Conservation (phyloP, 2,888 invertebrate species). For the Himalopsyche anomala region DNA sequence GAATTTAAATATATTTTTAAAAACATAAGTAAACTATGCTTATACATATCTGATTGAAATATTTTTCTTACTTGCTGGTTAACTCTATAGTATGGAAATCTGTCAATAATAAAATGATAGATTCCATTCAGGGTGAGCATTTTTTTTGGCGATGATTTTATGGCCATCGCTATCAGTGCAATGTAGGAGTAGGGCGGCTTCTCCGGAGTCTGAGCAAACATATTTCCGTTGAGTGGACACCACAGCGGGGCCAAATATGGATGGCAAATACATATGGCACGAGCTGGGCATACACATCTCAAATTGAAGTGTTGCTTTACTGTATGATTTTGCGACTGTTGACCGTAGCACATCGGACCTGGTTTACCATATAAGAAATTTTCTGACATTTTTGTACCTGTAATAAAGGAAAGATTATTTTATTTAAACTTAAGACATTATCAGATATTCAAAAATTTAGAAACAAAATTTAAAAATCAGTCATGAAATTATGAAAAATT, state of each 20-base stretch:
- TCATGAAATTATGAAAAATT: no score
- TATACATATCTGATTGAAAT: neutral
- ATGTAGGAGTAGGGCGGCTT: conserved; percentile 37
- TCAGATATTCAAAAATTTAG: no score
- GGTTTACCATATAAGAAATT: neutral
- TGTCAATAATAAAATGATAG: conserved; percentile 1
- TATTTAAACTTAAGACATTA: no score
- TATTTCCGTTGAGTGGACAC: neutral
- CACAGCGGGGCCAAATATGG: neutral
- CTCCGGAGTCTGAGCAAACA: neutral
- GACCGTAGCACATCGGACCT: neutral
- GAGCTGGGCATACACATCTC: neutral
- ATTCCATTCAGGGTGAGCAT: conserved; percentile 24
- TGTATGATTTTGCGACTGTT: neutral
- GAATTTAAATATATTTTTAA: no score
- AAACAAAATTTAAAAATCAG: no score
- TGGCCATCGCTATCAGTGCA: conserved; percentile 36
- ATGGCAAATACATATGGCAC: neutral
- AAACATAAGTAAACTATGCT: no score
- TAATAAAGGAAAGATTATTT: no score
- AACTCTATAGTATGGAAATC: conserved; percentile 33
- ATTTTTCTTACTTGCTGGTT: conserved; percentile 13
- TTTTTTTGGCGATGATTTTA: neutral
- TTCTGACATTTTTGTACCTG: neutral
- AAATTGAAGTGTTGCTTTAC: neutral